Evolutionary conservation across 2,113 vertebrate genomes (phyloP).

Genomic region (Pygoscelis antarcticus): DNA sequence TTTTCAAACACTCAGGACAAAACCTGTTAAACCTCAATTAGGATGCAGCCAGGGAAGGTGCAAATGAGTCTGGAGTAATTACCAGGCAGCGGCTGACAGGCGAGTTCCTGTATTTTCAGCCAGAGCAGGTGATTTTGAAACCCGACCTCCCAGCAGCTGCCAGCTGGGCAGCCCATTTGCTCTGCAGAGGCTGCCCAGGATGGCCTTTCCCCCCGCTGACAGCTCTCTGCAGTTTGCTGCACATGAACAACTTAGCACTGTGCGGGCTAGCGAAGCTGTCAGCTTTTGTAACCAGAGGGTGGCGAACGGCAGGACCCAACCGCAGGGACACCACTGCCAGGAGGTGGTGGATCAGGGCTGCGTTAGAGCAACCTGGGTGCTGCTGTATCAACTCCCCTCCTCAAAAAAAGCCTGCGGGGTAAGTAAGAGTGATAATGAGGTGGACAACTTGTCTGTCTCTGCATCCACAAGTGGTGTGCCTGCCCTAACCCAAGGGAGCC

Average conservation of each 20-base stretch:
- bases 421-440: not conserved
- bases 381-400: not conserved
- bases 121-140: slow-evolving; percentile 84
- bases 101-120: slow-evolving; percentile 72
- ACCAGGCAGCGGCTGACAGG: slow-evolving; percentile 66
- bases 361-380: not conserved
- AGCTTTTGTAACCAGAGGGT: not conserved
- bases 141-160: slow-evolving; percentile 85
- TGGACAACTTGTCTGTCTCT: not conserved
- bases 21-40: slow-evolving; percentile 70
- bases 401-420: not conserved
- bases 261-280: not conserved
- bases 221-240: slow-evolving; percentile 41
- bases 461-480: fast-evolving
- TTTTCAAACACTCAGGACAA: slow-evolving; percentile 36
- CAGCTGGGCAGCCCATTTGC: slow-evolving; percentile 21
- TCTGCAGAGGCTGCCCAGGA: not conserved
- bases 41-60: slow-evolving; percentile 64
- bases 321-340: not conserved
- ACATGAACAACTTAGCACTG: not conserved
- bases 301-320: fast-evolving
- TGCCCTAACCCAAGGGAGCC: not conserved
- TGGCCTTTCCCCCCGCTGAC: slow-evolving; percentile 45
- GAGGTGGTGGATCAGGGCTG: not conserved
- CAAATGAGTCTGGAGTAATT: slow-evolving; percentile 74